Evolutionary conservation across 2,888 invertebrate species (phyloP), one percentile per base, ranked within the genome.

Genomic region (Limnephilus marmoratus): DNA sequence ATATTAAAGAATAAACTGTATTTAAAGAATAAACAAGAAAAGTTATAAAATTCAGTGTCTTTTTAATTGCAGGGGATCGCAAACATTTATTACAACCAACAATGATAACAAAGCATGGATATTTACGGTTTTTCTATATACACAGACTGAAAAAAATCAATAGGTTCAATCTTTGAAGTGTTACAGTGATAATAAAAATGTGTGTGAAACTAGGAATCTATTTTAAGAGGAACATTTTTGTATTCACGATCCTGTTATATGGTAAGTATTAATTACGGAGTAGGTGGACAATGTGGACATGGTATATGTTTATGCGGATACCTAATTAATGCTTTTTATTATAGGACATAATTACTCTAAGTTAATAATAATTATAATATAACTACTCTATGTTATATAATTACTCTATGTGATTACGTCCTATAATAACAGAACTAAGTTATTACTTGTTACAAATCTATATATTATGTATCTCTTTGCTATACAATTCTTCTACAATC

Each of bases 161-260:
- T 86, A 86, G 13, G 2, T 86, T 37, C 4, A 13, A 86, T n/a
- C 5, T 29, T 83, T 9, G 15, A 83, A 68, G 68, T 68, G 68
- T 68, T 68, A 4, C 24, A 68, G 68, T 68, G 68, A 68, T 24
- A 24, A 68, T 68, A 68, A 68, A 68, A 68, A 68, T 88, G 88
- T 68, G 88, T 29, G 18, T 88, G 15, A 68, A 31, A 34, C 34
- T 88, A 29, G 29, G 81, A 90, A 41, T 41, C 41, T n/a, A 90
- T 90, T 53, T 83, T 31, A 49, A 53, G 85, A 90, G 24, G 49
- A 45, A 90, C 45, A 24, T 90, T 34, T n/a, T 90, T 13, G 13
- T 90, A 18, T 82, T 53, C 18, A 68, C 90, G 13, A 83, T 90
- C 9, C 34, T 90, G 83, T 37, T 90, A 11, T 90, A 90, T 90